These are phyloP conservation scores for Agrilus planipennis DNA, from an alignment of 1,140 invertebrate genomes.

Conservation along the genomic window DNA sequence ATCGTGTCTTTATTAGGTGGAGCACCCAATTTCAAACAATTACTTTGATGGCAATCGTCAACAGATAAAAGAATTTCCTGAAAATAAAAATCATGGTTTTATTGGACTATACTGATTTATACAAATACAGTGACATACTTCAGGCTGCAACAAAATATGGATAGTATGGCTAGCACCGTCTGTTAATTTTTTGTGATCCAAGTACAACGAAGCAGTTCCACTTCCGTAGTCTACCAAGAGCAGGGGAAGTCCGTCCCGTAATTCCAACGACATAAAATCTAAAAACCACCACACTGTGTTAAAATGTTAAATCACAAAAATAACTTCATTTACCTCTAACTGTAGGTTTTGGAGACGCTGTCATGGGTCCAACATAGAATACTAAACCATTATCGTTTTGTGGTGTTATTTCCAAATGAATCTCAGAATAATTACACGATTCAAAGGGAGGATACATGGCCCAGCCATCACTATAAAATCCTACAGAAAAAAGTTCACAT, in stretches of 20 bases:
- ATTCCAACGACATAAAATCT: slow-evolving; percentile 87
- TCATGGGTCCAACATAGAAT: slow-evolving; percentile 84
- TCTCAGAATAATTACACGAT: slow-evolving; percentile 62
- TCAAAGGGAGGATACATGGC: slow-evolving; percentile 77
- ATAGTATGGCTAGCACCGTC: slow-evolving; percentile 72
- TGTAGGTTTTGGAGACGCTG: slow-evolving; percentile 42
- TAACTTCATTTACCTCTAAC: slow-evolving; percentile 40
- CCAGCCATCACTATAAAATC: slow-evolving; percentile 77
- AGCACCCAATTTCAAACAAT: slow-evolving; percentile 55
- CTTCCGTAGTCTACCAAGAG: slow-evolving; percentile 84
- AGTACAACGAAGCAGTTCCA: slow-evolving; percentile 59
- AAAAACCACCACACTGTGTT: slow-evolving; percentile 25
- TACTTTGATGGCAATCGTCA: slow-evolving; percentile 58
- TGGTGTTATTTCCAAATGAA: slow-evolving; percentile 68
- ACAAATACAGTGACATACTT: neutral
- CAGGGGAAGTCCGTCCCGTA: slow-evolving; percentile 71
- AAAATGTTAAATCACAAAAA: neutral
- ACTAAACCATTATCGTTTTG: slow-evolving; percentile 65
- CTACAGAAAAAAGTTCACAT: slow-evolving; percentile 79
- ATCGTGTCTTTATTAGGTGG: slow-evolving; percentile 61
- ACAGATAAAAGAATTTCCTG: slow-evolving; percentile 61
- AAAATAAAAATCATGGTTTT: slow-evolving; percentile 21
- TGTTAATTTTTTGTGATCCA: slow-evolving; percentile 59
- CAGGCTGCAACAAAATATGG: slow-evolving; percentile 44
- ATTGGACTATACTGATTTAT: too few species aligned